Evolutionary conservation across 2,797 vertebrate genomes (phyloP).

Genomic region (Centropyge bicolor): DNA sequence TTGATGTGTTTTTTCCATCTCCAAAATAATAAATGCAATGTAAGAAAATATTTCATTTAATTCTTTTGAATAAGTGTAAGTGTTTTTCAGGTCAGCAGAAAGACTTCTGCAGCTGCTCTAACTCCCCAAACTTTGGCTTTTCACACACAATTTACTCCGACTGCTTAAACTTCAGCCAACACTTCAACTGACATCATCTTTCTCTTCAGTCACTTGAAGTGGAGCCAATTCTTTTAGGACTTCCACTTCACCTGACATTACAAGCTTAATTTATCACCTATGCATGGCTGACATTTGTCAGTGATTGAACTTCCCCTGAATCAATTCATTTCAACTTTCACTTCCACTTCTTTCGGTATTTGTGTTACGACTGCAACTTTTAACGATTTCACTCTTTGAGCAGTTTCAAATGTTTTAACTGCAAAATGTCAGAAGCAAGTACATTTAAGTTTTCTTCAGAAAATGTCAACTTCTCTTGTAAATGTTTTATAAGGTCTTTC

Average conservation of each 20-base stretch:
- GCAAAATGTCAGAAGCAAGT: no score
- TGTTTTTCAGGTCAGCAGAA: not conserved
- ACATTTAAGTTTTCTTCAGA: not conserved
- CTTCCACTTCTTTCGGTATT: not conserved
- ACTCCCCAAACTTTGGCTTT: not conserved
- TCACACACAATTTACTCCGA: not conserved
- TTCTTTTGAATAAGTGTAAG: not conserved
- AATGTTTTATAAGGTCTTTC: not conserved
- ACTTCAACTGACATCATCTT: not conserved
- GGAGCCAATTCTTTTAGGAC: not conserved
- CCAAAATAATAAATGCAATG: no score
- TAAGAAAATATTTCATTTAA: not conserved
- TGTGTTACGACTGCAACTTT: not conserved
- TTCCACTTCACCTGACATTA: conserved; percentile 2
- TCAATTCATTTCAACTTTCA: not conserved
- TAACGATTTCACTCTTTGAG: not conserved
- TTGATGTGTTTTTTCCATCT: not conserved
- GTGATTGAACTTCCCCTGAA: not conserved
- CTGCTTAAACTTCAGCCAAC: not conserved
- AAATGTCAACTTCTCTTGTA: not conserved
- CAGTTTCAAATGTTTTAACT: not conserved
- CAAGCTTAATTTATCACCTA: not conserved
- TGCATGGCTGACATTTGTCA: not conserved
- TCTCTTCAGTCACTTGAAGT: not conserved
- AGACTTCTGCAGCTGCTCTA: not conserved